Evolutionary conservation across 2,888 invertebrate genomes (phyloP).

Genomic region (Chironomus riparius): DNA sequence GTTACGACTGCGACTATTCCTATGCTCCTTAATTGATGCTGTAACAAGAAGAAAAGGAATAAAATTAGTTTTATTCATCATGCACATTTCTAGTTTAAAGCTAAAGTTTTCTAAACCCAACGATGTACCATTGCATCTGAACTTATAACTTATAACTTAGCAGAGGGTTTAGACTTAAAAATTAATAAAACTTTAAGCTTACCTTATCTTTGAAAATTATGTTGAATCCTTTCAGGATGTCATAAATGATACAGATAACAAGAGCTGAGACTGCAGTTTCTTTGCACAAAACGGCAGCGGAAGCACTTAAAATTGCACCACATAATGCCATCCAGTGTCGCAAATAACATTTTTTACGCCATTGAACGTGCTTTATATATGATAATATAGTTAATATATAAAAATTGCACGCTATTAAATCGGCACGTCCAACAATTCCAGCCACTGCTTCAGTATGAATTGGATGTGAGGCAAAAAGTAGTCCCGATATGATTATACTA

Average conservation of each 20-base stretch:
- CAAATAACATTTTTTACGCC: conserved; percentile 46
- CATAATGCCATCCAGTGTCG: conserved; percentile 53
- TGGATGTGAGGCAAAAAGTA: conserved; percentile 90
- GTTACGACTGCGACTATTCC: conserved; percentile 59
- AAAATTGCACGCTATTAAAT: conserved; percentile 83
- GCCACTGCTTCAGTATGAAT: conserved; percentile 96
- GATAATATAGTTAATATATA: conserved; percentile 79
- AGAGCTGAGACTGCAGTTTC: conserved; percentile 92
- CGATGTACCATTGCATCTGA: no score
- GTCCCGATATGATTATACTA: conserved; percentile 66
- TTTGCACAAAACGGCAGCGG: conserved; percentile 84
- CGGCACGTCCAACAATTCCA: conserved; percentile 90
- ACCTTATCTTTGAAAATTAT: conserved; percentile 47
- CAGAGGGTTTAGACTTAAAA: background rate
- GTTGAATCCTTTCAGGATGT: conserved; percentile 53
- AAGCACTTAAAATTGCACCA: conserved; percentile 54
- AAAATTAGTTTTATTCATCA: no score
- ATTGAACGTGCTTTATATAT: conserved; percentile 69
- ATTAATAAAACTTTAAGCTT: conserved; percentile 32
- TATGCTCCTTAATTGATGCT: conserved; percentile 63
- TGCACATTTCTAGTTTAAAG: no score
- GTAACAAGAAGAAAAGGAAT: conserved; percentile 43
- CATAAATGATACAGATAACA: conserved; percentile 81
- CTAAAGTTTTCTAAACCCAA: no score
- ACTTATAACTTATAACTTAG: no score